These are phyloP conservation scores for Camponotus floridanus DNA, from an alignment of 1,140 invertebrate genomes.

Conservation along the genomic window DNA sequence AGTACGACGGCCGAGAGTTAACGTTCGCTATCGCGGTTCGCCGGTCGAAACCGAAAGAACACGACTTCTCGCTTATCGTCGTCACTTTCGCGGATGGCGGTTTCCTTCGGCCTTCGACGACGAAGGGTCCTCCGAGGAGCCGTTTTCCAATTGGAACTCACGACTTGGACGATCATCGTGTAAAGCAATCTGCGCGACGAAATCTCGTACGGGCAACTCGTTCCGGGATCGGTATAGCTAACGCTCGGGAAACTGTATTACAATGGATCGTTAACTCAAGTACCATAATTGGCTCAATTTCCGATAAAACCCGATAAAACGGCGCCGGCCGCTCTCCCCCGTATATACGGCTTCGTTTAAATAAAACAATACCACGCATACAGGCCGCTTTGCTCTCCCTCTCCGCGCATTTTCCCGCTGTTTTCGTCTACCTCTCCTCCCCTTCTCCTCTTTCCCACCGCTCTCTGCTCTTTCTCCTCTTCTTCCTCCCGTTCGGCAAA, in stretches of 20 bases:
- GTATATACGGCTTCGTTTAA: slow-evolving; percentile 33
- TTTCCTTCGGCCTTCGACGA: neutral
- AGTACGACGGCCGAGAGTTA: slow-evolving; percentile 43
- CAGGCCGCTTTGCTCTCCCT: neutral
- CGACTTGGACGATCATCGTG: neutral
- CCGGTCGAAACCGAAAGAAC: slow-evolving; percentile 46
- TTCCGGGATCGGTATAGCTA: slow-evolving; percentile 8
- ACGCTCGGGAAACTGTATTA: slow-evolving; percentile 64
- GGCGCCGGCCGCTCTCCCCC: neutral
- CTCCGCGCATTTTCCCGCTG: neutral
- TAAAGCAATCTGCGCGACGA: slow-evolving; percentile 37
- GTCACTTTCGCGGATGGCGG: slow-evolving; percentile 8
- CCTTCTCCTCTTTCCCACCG: neutral
- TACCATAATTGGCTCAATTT: slow-evolving; percentile 72
- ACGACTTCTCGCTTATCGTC: slow-evolving; percentile 63
- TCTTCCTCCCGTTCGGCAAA: neutral
- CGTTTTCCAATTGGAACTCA: slow-evolving; percentile 42
- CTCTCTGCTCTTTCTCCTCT: neutral
- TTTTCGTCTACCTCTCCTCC: neutral
- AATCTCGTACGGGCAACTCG: neutral
- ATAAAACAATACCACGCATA: slow-evolving; percentile 68
- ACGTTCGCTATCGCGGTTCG: slow-evolving; percentile 39
- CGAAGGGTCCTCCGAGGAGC: slow-evolving; percentile 33
- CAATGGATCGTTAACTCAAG: slow-evolving; percentile 72
- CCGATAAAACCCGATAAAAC: slow-evolving; percentile 60